Base-by-base conservation (phyloP, 2,113 vertebrate genomes). In the Prunella himalayana region DNA sequence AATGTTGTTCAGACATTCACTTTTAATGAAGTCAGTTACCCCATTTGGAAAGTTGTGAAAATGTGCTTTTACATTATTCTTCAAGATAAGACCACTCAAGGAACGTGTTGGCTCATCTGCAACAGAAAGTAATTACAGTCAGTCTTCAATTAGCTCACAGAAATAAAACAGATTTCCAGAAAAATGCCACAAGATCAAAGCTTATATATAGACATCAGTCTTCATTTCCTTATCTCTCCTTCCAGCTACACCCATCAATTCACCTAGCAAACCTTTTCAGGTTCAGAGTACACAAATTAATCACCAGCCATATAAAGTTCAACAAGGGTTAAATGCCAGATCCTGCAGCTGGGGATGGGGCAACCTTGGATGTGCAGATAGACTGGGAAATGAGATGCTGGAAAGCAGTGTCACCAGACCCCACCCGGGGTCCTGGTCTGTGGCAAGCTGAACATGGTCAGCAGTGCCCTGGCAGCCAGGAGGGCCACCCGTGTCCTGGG, bases 21-120 rank as follows among this genome's bases (percentile, higher is more conserved):
- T 99, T 98, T 99, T 99, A 97, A 99, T 99, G 97, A 99, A 99
- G 82, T 99, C 99, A 78, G 99, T 99, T 64, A 99, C 99, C 4
- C 98, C 99, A 90, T 98, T 99, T 27, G 99, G 99, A 91, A 99
- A 99, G 96, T 98, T 99, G 96, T 99, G 99, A 98, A 99, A 99
- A 97, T 99, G 99, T 73, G 99, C 99, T 97, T 99, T 99, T 78
- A 99, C 99, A 47, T 99, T 99, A 98, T 99, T 99, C 97, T 99
- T 99, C 96, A 99, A 97, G 82, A 99, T 99, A 75, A 99, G 98
- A 82, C 99, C 99, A 90, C 99, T 99, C 94, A 99, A 97, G n/a
- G 99, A 99, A 44, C 99, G 98, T 8, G 99, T 99, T 6, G 99
- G 99, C 96, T 99, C 99, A 97, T 99, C 99, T 99, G 94, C n/a